A percentile compares a stretch with the other conserved stretches of the same genome.
Evolutionary conservation across 1,140 invertebrate genomes (phyloP).

Genomic region (Globodera rostochiensis): DNA sequence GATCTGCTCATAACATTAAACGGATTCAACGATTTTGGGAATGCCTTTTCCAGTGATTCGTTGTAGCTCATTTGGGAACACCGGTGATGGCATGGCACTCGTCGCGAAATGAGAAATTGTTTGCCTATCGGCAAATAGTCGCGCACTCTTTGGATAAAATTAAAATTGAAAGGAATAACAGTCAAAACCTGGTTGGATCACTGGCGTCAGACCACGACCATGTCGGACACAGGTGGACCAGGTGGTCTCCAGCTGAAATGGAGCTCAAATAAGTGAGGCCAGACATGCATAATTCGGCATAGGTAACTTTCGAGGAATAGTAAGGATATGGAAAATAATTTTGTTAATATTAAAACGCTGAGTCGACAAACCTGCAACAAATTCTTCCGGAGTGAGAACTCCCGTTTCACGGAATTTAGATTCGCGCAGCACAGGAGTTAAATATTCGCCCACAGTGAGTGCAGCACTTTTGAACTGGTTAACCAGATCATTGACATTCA

Average conservation of each 20-base stretch:
- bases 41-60: slow-evolving; percentile 78
- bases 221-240: slow-evolving; percentile 98
- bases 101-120: slow-evolving; percentile 94
- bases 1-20: slow-evolving; percentile 66
- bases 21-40: slow-evolving; percentile 18
- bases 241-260: slow-evolving; percentile 87
- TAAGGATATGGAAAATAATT: too few species aligned
- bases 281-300: too few species aligned
- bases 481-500: slow-evolving; percentile 46
- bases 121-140: slow-evolving; percentile 74
- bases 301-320: too few species aligned
- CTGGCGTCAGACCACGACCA: slow-evolving; percentile 92
- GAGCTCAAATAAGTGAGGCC: slow-evolving; percentile 73
- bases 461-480: slow-evolving; percentile 41
- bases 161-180: background rate
- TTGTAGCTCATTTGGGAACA: slow-evolving; percentile 81
- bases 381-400: slow-evolving; percentile 82
- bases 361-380: slow-evolving; percentile 51
- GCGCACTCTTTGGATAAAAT: slow-evolving; percentile 37
- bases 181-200: slow-evolving; percentile 75
- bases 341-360: too few species aligned
- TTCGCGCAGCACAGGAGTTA: slow-evolving; percentile 94
- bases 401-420: slow-evolving; percentile 98
- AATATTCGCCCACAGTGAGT: slow-evolving; percentile 82
- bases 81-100: slow-evolving; percentile 72